Evolutionary conservation across 2,888 invertebrate genomes (phyloP).

Genomic region (Galerucella calmariensis): DNA sequence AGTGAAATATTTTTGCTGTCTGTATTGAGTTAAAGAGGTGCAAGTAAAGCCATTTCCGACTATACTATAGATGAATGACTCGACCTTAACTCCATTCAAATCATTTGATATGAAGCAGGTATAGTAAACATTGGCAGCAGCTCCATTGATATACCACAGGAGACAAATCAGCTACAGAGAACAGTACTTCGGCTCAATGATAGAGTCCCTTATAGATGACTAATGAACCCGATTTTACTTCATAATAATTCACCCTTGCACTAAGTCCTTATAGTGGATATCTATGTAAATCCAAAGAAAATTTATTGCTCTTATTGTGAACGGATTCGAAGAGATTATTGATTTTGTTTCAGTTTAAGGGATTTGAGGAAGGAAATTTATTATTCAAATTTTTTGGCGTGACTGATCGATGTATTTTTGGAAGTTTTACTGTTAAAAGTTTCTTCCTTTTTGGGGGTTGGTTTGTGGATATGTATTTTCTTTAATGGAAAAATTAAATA

Average conservation of each 20-base stretch:
- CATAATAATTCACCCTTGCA: slow-evolving; percentile 46
- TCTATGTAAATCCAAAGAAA: slow-evolving; percentile 47
- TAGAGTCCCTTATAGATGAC: slow-evolving; percentile 52
- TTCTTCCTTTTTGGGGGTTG: background rate
- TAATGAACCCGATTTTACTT: slow-evolving; percentile 49
- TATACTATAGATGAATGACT: slow-evolving; percentile 29
- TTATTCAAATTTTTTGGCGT: slow-evolving; percentile 25
- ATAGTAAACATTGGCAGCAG: slow-evolving; percentile 30
- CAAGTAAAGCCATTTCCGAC: background rate
- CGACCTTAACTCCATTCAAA: background rate
- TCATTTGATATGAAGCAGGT: slow-evolving; percentile 22
- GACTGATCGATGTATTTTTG: slow-evolving; percentile 26
- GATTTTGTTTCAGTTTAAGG: slow-evolving; percentile 35
- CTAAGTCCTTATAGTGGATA: slow-evolving; percentile 47
- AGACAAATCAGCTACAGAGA: slow-evolving; percentile 59
- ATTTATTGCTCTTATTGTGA: slow-evolving; percentile 45
- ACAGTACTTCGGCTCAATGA: slow-evolving; percentile 52
- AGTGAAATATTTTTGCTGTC: background rate
- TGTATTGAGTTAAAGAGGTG: background rate
- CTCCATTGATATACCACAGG: slow-evolving; percentile 51
- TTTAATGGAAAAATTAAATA: too few relatives aligned
- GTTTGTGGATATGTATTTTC: background rate
- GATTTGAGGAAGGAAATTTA: slow-evolving; percentile 29
- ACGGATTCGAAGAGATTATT: slow-evolving; percentile 35
- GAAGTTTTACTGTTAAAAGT: slow-evolving; percentile 4